Base-by-base conservation (phyloP, 2,797 vertebrate genomes). In the Neostethus bicornis region DNA sequence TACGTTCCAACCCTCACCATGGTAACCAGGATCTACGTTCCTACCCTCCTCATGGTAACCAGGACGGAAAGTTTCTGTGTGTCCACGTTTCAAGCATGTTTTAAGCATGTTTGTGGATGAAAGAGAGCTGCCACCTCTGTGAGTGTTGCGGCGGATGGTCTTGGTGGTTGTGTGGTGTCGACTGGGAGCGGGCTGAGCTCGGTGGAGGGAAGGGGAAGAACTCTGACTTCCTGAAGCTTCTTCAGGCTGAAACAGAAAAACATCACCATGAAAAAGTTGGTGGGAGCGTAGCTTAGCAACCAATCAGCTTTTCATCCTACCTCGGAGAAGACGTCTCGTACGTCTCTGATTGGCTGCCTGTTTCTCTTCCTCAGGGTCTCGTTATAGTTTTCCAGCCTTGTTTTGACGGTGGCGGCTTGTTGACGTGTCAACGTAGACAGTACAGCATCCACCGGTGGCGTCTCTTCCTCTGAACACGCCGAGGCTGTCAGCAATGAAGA, bases 301-400 rank as follows among this genome's bases (percentile, higher is more conserved):
- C 7, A 26, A 10, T 28, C 26, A 28, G 9, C 7, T 35, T 9
- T 42, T 13, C 42, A 32, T 56, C 24, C 12, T 16, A 85, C 80
- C 72, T 76, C 61, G 0, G 65, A 54, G 55, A 88, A 88, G 46
- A 88, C 4, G 12, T 85, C 81, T 0, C 84, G 66, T 43, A 98
- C 95, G 17, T 98, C 95, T 66, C 93, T 84, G 52, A 93, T 79
- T 4, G 94, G 84, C 42, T 94, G 94, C 45, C 92, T 92, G 82
- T 94, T 95, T 59, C 92, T 94, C 65, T 92, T 95, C 80, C 91
- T 94, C 79, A 96, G 77, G 0, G 96, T 98, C 66, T 96, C 93
- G 0, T 92, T 97, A 79, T 98, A 98, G 42, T 94, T 96, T 63
- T 95, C 94, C 61, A 98, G 91, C 61, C 95, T 93, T 76, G 90